phyloP scores from a whole-genome alignment of 2,797 vertebrate species.

The Loriculus beryllinus region DNA sequence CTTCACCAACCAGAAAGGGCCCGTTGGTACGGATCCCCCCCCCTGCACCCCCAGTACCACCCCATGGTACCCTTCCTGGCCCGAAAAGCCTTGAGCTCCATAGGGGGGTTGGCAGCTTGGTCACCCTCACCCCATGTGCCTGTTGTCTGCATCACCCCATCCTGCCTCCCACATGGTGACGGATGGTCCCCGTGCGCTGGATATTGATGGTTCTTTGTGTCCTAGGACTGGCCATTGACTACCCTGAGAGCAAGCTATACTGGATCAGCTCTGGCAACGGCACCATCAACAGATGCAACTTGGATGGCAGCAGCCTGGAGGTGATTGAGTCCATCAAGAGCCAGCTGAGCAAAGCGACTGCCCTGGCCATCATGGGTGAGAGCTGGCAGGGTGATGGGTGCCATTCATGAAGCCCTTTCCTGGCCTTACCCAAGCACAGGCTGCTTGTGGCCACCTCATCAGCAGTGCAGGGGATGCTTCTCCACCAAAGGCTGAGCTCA shows the following conservation, averaged over 20 bases:
- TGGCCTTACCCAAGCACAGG: not conserved
- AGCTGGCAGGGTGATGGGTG: not conserved
- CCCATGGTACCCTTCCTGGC: not conserved
- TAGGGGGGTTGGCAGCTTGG: fast-evolving
- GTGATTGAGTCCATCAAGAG: constrained; percentile 80
- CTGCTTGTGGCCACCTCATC: not conserved
- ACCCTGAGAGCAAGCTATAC: constrained; percentile 86
- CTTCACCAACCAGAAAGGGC: constrained; percentile 88
- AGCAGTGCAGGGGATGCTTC: not conserved
- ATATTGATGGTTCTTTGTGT: not conserved
- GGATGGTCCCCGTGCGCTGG: fast-evolving
- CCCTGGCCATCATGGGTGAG: constrained; percentile 96
- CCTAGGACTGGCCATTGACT: constrained; percentile 93
- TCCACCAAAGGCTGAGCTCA: not conserved
- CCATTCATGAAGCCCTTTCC: fast-evolving
- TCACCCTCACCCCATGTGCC: fast-evolving
- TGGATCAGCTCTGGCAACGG: constrained; percentile 95
- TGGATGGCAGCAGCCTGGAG: constrained; percentile 87
- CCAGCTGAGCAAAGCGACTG: constrained; percentile 90
- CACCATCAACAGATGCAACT: constrained; percentile 88
- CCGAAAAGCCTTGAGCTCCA: not conserved
- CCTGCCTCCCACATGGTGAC: fast-evolving
- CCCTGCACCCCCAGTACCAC: fast-evolving
- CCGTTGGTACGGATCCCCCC: constrained; percentile 82
- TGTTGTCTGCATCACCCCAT: not conserved